Evolutionary conservation across 2,888 invertebrate genomes (phyloP).

Genomic region (Apeira syringaria): DNA sequence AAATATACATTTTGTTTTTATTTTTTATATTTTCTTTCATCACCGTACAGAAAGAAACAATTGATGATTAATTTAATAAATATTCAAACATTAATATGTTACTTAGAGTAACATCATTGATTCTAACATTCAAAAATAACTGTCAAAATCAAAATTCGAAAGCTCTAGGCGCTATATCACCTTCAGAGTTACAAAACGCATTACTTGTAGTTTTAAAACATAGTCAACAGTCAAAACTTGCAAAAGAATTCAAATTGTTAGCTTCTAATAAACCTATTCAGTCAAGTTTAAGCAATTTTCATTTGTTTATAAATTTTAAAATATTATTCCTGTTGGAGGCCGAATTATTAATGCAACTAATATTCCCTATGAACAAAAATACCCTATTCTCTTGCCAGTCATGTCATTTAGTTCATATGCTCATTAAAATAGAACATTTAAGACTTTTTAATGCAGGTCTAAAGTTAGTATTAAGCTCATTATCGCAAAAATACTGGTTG

Average conservation of each 20-base stretch:
- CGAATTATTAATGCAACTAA: not conserved
- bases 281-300: not conserved
- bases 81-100: not conserved
- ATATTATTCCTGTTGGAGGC: not conserved
- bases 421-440: not conserved
- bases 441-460: not conserved
- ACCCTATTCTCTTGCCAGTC: not conserved
- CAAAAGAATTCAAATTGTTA: not conserved
- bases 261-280: not conserved
- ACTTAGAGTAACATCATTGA: not conserved
- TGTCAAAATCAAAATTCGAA: not conserved
- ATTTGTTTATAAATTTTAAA: not conserved
- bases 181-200: not conserved
- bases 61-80: not conserved
- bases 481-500: not conserved
- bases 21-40: too few species aligned
- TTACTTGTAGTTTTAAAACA: not conserved
- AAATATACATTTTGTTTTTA: too few species aligned
- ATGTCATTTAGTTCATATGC: not conserved
- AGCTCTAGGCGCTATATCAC: not conserved
- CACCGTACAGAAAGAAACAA: not conserved
- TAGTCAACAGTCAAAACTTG: not conserved
- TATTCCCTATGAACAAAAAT: not conserved
- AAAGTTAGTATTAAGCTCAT: not conserved
- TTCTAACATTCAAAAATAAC: not conserved